Percentiles rank a stretch among this genome's conserved stretches.
phyloP scores from a whole-genome alignment of 2,113 vertebrate genomes.

The Pogona vitticeps region DNA sequence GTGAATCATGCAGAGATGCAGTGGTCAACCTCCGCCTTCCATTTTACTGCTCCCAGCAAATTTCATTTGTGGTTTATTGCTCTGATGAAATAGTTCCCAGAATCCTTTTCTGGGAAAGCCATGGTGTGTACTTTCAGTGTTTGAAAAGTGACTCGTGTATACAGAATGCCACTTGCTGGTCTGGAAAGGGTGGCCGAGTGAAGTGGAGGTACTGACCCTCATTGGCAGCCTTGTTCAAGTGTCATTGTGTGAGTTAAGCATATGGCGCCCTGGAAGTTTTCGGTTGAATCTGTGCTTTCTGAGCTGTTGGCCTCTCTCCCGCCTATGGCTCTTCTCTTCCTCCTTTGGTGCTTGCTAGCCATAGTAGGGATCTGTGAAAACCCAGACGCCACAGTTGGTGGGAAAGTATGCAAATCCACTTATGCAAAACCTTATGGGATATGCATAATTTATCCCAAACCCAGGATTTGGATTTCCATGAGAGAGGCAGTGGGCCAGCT shows the following conservation, averaged over 20 bases:
- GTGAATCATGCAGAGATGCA: no score
- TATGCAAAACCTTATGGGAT: not conserved
- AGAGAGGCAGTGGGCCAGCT: not conserved
- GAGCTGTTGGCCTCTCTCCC: not conserved
- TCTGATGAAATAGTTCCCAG: not conserved
- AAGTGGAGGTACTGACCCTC: not conserved
- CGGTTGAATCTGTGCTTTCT: not conserved
- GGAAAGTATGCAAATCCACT: not conserved
- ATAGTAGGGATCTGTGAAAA: not conserved
- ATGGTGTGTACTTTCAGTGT: not conserved
- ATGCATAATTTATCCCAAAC: not conserved
- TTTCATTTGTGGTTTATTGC: no score
- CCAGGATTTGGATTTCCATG: not conserved
- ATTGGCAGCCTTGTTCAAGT: not conserved
- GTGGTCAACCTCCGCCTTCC: no score
- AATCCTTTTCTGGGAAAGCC: not conserved
- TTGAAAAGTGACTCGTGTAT: not conserved
- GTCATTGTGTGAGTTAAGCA: not conserved
- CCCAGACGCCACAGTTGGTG: not conserved
- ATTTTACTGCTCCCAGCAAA: no score
- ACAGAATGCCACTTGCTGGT: not conserved
- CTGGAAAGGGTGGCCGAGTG: not conserved
- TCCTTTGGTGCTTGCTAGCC: not conserved
- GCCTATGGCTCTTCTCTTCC: not conserved
- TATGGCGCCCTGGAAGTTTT: not conserved